phyloP scores from a whole-genome alignment of 1,140 invertebrate species.

The Drosophila melanogaster region DNA sequence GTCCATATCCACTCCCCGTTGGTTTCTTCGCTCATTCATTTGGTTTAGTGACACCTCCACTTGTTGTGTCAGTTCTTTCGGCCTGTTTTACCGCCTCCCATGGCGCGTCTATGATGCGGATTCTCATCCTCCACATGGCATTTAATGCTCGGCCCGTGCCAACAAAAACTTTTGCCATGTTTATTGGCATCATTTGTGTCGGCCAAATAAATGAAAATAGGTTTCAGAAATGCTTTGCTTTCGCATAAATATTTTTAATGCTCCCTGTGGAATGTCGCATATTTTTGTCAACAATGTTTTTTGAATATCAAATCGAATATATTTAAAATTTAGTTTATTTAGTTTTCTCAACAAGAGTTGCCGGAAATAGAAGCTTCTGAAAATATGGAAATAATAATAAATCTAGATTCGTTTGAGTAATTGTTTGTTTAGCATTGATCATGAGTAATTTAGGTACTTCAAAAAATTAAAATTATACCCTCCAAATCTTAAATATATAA shows the following conservation, averaged over 20 bases:
- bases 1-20: neutral
- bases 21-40: neutral
- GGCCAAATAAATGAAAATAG: conserved; percentile 41
- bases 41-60: conserved; percentile 56
- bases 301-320: neutral
- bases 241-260: conserved; percentile 30
- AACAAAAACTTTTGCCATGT: conserved; percentile 38
- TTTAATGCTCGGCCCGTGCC: conserved; percentile 12
- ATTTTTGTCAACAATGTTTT: conserved; percentile 6
- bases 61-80: conserved; percentile 55
- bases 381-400: neutral
- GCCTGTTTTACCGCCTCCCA: conserved; percentile 26
- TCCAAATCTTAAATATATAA: too few relatives aligned
- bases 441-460: too few relatives aligned
- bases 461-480: too few relatives aligned
- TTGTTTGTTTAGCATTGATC: too few relatives aligned
- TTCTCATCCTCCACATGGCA: neutral
- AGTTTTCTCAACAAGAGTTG: conserved; percentile 2
- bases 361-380: neutral
- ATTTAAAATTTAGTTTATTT: too few relatives aligned
- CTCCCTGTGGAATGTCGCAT: conserved; percentile 19
- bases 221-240: conserved; percentile 10
- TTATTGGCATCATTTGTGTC: conserved; percentile 78
- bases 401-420: too few relatives aligned
- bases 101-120: conserved; percentile 14